A percentile compares a stretch with the other conserved stretches of the same genome.
Evolutionary conservation across 2,797 vertebrate genomes (phyloP).

Genomic region (Stomatorhinus walkeri): DNA sequence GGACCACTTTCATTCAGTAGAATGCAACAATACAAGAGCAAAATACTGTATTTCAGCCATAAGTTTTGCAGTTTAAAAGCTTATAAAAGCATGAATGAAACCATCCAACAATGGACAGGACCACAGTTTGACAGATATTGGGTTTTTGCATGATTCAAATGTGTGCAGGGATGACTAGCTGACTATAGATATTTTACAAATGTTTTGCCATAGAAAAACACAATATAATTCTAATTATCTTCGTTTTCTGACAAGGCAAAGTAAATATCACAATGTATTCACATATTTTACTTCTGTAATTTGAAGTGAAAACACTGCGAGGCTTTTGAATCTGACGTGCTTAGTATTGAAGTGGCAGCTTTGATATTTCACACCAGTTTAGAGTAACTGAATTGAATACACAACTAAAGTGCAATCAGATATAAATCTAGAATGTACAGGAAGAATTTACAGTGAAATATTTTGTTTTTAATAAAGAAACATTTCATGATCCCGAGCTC

Average conservation of each 20-base stretch:
- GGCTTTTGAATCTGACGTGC: neutral
- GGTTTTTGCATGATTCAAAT: neutral
- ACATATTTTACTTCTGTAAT: neutral
- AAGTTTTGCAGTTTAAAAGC: neutral
- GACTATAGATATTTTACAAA: neutral
- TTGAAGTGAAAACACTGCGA: neutral
- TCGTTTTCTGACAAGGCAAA: neutral
- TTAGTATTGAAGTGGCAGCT: neutral
- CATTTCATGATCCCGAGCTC: neutral
- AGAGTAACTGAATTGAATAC: neutral
- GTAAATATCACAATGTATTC: neutral
- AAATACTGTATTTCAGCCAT: neutral
- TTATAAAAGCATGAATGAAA: neutral
- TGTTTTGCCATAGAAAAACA: neutral
- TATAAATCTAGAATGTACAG: neutral
- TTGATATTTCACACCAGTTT: neutral
- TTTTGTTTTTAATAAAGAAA: neutral
- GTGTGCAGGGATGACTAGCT: constrained; percentile 1
- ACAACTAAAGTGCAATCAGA: neutral
- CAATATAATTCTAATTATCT: neutral
- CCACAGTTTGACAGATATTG: neutral
- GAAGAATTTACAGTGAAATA: neutral
- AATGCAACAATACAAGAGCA: constrained; percentile 1
- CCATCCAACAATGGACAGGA: neutral
- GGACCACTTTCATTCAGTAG: neutral